Percentiles rank a stretch among this genome's conserved stretches.
Conservation (phyloP, 2,797 vertebrate species). For the Stomatorhinus walkeri region DNA sequence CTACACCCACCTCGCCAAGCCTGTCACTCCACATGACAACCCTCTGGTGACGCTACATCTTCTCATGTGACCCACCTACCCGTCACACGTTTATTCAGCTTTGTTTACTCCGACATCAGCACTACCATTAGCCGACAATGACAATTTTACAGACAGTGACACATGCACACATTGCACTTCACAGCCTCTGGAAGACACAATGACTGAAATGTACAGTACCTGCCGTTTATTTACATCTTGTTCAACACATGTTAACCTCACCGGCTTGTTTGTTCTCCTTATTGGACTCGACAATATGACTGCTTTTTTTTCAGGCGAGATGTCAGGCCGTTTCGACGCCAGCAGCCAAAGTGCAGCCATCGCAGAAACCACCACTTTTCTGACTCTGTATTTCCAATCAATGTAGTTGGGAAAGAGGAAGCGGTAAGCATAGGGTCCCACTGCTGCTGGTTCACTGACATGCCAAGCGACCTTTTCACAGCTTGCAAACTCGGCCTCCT, state of each 20-base stretch:
- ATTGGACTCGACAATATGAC: background rate
- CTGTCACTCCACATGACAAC: background rate
- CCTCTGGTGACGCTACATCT: background rate
- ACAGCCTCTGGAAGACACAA: background rate
- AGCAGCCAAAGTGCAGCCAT: background rate
- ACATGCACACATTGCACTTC: background rate
- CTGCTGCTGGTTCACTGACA: conserved; percentile 16
- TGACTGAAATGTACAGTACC: background rate
- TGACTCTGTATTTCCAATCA: conserved; percentile 29
- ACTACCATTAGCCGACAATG: background rate
- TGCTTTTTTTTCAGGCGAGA: background rate
- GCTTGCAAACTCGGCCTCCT: background rate
- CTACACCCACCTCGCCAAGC: background rate
- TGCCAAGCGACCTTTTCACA: conserved; percentile 19
- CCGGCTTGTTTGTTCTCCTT: background rate
- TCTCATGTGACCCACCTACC: background rate
- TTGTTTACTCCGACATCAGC: background rate
- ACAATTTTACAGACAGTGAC: background rate
- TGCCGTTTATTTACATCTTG: background rate
- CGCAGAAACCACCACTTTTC: conserved; percentile 24
- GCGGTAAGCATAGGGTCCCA: conserved; percentile 23
- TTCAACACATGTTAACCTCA: background rate
- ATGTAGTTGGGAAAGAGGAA: conserved; percentile 24
- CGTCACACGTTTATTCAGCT: background rate
- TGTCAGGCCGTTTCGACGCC: background rate